Evolutionary conservation across 2,797 vertebrate species (phyloP), one percentile per base, ranked within the genome.

Genomic region (Danio aesculapii): DNA sequence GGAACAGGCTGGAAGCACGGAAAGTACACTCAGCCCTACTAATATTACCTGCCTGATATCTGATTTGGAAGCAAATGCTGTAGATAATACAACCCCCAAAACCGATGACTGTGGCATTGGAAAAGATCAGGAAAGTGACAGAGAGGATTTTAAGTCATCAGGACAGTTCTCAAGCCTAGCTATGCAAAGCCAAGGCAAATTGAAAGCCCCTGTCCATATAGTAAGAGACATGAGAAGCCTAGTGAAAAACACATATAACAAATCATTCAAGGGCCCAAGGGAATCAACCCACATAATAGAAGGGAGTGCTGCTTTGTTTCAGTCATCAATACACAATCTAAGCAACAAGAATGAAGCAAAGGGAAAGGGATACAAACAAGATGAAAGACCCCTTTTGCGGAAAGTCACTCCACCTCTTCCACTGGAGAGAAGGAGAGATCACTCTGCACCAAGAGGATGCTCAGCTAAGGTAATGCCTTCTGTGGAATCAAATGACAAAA

Each of bases 141-240:
- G 21, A 70, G 84, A 81, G 30, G 61, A 83, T 14, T 16, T 70
- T 14, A 82, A 59, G 71, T 8, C 41, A 58, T 58, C 52, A 61
- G 87, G 72, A 75, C 84, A 81, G 5, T 81, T 21, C 57, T 76
- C 61, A 52, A 82, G 77, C 8, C 62, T 72, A 8, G 49, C 82
- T 30, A 50, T 67, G 12, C 81, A 83, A 74, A 85, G 43, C 1
- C 76, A 81, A 43, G 86, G 52, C 0, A 88, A 80, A 52, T 82
- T 74, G 3, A 93, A 90, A 86, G 80, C 83, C 4, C 90, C 91
- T 3, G 90, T 94, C 58, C 95, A 94, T 13, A 89, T 94, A 76
- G 94, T 95, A 14, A 92, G 96, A 73, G 96, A 96, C 0, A 86
- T 97, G 84, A 94, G 94, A 81, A 96, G 95, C 88, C 90, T 96